Percentiles rank a stretch among this genome's conserved stretches.
Evolutionary conservation across 2,888 invertebrate species (phyloP).

Genomic region (Cataglyphis altisquamis): DNA sequence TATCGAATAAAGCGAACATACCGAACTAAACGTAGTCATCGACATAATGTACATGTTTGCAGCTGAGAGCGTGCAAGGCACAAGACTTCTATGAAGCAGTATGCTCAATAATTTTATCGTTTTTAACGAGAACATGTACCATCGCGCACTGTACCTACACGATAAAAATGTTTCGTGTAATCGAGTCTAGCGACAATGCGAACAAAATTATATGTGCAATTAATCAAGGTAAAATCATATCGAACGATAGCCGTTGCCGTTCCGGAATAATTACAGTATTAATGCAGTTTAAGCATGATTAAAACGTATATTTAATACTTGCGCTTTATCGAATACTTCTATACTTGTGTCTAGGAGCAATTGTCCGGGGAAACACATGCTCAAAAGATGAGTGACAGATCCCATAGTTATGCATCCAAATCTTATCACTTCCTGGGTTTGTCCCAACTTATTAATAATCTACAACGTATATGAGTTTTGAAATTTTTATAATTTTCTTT

Average conservation of each 20-base stretch:
- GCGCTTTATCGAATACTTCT: conserved; percentile 22
- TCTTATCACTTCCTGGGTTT: conserved; percentile 22
- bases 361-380: conserved; percentile 29
- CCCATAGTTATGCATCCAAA: not conserved
- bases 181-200: not conserved
- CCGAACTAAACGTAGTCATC: not conserved
- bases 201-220: not conserved
- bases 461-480: not conserved
- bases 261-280: not conserved
- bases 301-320: not conserved
- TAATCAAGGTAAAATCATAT: not conserved
- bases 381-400: not conserved
- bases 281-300: not conserved
- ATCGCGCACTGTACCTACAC: not conserved
- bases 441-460: conserved; percentile 4
- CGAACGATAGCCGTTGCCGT: not conserved
- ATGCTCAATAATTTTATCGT: not conserved
- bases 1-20: not conserved
- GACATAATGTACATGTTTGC: conserved; percentile 21
- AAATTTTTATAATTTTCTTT: not conserved
- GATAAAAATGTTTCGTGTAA: not conserved
- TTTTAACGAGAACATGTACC: conserved; percentile 21
- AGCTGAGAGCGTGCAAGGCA: conserved; percentile 7
- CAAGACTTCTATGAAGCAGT: conserved; percentile 12
- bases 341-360: conserved; percentile 7